Percentiles rank a stretch among this genome's conserved stretches.
Evolutionary conservation across 1,140 invertebrate genomes (phyloP).

Genomic region (Diachasma alloeum): DNA sequence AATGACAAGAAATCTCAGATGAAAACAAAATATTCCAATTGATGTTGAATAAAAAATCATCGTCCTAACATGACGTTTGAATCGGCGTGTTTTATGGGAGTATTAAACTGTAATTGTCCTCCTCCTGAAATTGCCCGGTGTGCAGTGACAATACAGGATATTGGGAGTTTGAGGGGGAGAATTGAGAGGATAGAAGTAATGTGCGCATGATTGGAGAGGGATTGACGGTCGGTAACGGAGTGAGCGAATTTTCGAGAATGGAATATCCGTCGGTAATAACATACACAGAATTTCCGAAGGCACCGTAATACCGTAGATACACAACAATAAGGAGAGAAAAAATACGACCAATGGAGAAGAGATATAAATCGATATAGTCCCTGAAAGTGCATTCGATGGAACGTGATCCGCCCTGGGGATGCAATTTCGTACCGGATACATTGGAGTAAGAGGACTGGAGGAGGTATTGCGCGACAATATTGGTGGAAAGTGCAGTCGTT

Average conservation of each 20-base stretch:
- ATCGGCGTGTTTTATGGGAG: too few species aligned
- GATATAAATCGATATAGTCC: conserved; percentile 8
- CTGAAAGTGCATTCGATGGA: conserved; percentile 12
- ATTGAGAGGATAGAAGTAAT: neutral
- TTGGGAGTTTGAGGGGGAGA: neutral
- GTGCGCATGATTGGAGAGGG: neutral
- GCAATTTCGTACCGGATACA: conserved; percentile 23
- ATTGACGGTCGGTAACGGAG: neutral
- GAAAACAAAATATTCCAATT: too few species aligned
- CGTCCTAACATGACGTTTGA: too few species aligned
- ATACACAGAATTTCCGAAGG: neutral
- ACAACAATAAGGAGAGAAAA: neutral
- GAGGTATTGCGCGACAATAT: conserved; percentile 5
- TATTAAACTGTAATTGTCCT: too few species aligned
- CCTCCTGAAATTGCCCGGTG: neutral
- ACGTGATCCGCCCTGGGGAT: conserved; percentile 23
- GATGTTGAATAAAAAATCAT: too few species aligned
- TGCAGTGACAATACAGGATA: neutral
- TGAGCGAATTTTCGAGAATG: neutral
- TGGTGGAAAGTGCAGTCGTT: neutral
- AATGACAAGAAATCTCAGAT: too few species aligned
- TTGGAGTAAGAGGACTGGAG: neutral
- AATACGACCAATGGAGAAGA: neutral
- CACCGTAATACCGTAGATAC: neutral
- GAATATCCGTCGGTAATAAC: neutral